Conservation (phyloP, 2,113 vertebrate genomes). For the Cebidichthys violaceus region DNA sequence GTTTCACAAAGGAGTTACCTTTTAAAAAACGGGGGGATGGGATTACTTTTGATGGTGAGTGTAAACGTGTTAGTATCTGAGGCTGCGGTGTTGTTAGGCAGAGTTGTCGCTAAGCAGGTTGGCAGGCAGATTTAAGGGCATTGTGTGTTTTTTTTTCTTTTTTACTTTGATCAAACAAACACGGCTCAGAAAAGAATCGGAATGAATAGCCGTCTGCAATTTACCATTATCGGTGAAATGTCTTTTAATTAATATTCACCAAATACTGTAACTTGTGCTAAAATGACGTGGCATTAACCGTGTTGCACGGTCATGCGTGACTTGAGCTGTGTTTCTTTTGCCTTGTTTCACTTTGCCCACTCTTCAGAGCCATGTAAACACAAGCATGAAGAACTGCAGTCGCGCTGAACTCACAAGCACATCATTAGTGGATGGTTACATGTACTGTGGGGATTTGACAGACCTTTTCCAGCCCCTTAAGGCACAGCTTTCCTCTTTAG, state of each 20-base stretch:
- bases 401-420: too few relatives aligned
- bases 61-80: slow-evolving; percentile 7
- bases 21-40: slow-evolving; percentile 16
- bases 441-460: too few relatives aligned
- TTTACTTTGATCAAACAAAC: background rate
- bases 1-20: slow-evolving; percentile 9
- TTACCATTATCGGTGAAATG: background rate
- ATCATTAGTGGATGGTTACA: too few relatives aligned
- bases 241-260: background rate
- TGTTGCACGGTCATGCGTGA: too few relatives aligned
- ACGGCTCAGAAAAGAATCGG: background rate
- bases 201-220: background rate
- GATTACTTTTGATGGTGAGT: slow-evolving; percentile 32
- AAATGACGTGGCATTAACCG: background rate
- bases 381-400: too few relatives aligned
- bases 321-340: too few relatives aligned
- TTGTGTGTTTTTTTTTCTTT: background rate
- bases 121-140: background rate
- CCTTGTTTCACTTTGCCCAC: too few relatives aligned
- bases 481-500: too few relatives aligned
- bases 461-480: too few relatives aligned
- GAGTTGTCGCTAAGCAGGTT: background rate
- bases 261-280: background rate
- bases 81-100: slow-evolving; percentile 7
- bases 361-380: too few relatives aligned